Evolutionary conservation across 2,797 vertebrate genomes (phyloP), one percentile per base, ranked within the genome.

Genomic region (Catharus ustulatus): DNA sequence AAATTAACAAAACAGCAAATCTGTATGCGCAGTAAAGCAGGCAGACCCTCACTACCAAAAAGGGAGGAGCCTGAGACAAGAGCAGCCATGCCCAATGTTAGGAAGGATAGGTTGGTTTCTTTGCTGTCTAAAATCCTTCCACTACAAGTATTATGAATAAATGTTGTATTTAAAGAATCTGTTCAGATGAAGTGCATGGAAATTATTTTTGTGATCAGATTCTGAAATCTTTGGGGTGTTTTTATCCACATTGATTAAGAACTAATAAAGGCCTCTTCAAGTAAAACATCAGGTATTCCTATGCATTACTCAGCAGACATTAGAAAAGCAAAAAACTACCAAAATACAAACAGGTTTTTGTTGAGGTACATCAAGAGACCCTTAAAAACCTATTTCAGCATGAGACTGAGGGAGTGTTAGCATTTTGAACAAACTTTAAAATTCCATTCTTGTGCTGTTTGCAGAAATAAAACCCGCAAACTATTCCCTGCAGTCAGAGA

Each of bases 401-500:
- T 54, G 38, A 66, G 32, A 85, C 34, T 18, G 36, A 88, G 43
- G 78, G 52, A 85, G 24, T 72, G 94, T 93, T 80, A 90, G 77
- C 67, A 83, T 90, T 94, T 54, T 97, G 80, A 93, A 82, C 86
- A 92, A 91, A 96, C 72, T 87, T 92, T 46, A 5, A 95, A 83
- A 81, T 54, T 67, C 19, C 77, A 95, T 94, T 96, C 76, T 92
- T 90, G 32, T 94, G 62, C 57, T 68, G 13, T 67, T 91, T 42
- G 57, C 91, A 94, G 64, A 72, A 87, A 90, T 94, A 42, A 19
- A 10, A 16, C 17, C 5, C 6, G 22, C 62, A 82, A 95, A 94
- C 54, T 84, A 80, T 77, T 93, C 79, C 87, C 84, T 89, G 84
- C 87, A 96, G 89, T 67, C 89, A 95, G 80, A 89, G 75, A 96